Base-by-base conservation (phyloP, 2,888 invertebrate species). In the Adelphocoris suturalis region DNA sequence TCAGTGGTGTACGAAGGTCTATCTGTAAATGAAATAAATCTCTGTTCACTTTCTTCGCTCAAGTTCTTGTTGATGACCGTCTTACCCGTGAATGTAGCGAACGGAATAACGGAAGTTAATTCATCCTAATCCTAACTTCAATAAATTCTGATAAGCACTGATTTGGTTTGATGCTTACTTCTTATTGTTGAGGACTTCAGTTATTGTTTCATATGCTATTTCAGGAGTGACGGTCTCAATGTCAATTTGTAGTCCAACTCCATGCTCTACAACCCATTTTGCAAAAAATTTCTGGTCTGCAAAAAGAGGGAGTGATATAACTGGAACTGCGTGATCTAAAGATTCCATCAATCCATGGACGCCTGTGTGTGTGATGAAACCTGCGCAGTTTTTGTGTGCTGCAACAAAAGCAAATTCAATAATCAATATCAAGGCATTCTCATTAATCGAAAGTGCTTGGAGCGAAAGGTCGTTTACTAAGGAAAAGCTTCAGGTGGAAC, bases 321-420 rank as follows among this genome's bases (percentile, higher is more conserved):
- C 76, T 1, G 91, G 91, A 14, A 91, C 91, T 13, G 95, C 96
- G 91, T 95, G 95, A 91, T 95, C 94, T 0, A 95, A 94, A 0
- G 96, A 95, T 93, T 91, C 91, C 11, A 81, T 87, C 52, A 91
- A 47, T 4, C 91, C 90, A 75, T 90, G 90, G 19, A 90, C 82
- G 0, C 91, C 91, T 16, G 90, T 91, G 86, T 91, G 91, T 7
- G 91, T 90, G 52, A 91, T 89, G 80, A 91, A 91, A 28, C 90
- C 89, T 14, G 46, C 76, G 57, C 91, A 90, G 75, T 91, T 91
- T n/a, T 85, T 86, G 84, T 91, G 91, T 16, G 28, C 88, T 88
- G 55, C 80, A 90, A 90, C 92, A 86, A 37, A 7, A 37, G 7
- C 37, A 2, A 37, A 37, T 4, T 4, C 7, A 37, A 37, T 4